These are phyloP conservation scores for Baryphthengus martii DNA, from an alignment of 2,113 vertebrate species.

Conservation along the genomic window DNA sequence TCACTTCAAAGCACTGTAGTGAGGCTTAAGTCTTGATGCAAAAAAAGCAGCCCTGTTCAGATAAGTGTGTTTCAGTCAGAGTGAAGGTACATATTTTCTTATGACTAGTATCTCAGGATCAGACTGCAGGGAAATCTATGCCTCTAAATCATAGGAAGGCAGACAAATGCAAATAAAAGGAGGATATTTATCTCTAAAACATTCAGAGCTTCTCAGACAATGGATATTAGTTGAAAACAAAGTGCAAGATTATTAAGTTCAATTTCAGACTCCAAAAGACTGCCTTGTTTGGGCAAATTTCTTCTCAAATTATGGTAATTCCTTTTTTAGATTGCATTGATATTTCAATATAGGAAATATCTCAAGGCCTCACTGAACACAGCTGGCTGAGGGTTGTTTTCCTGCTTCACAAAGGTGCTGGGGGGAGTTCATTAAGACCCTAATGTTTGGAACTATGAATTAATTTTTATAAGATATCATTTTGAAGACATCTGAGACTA, in stretches of 20 bases:
- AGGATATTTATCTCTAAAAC: neutral
- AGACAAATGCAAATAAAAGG: neutral
- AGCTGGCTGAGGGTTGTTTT: neutral
- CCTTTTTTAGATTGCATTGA: neutral
- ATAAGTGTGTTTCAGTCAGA: neutral
- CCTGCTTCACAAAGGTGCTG: neutral
- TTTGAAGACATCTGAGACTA: neutral
- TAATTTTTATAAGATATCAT: neutral
- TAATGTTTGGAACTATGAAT: neutral
- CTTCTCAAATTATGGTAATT: neutral
- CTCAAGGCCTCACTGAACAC: neutral
- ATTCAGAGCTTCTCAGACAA: neutral
- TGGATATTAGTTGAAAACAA: neutral
- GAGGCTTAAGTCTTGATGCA: neutral
- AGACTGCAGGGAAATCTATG: neutral
- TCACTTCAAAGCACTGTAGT: neutral
- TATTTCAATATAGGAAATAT: neutral
- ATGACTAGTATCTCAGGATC: neutral
- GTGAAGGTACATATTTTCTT: neutral
- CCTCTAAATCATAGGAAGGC: neutral
- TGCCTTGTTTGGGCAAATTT: neutral
- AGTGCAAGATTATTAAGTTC: neutral
- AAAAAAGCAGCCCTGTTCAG: neutral
- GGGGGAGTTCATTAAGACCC: neutral
- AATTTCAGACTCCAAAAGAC: neutral